Evolutionary conservation across 2,888 invertebrate genomes (phyloP).

Genomic region (Synergus laeviventris): DNA sequence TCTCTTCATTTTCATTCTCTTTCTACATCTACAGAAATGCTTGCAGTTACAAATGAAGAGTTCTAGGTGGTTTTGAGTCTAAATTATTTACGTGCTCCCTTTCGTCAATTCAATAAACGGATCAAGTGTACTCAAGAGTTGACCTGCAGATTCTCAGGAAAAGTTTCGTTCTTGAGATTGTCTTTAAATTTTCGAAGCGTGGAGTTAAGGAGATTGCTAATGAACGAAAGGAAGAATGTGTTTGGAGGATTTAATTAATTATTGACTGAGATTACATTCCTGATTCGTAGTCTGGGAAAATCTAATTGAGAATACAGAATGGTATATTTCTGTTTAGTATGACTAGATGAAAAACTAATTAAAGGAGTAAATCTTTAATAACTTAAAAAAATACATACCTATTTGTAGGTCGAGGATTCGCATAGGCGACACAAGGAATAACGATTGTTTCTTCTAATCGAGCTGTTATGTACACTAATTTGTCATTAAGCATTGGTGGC

Average conservation of each 20-base stretch:
- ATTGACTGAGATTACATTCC: background rate
- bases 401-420: slow-evolving; percentile 79
- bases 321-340: too few relatives aligned
- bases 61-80: background rate
- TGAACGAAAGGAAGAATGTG: slow-evolving; percentile 10
- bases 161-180: background rate
- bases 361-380: too few relatives aligned
- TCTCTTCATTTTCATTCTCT: slow-evolving; percentile 45
- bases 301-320: background rate
- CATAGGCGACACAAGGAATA: slow-evolving; percentile 81
- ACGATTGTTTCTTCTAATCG: slow-evolving; percentile 79
- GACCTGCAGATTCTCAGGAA: background rate
- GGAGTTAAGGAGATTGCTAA: background rate
- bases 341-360: too few relatives aligned
- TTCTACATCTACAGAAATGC: background rate
- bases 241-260: slow-evolving; percentile 26
- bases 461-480: slow-evolving; percentile 76
- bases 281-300: slow-evolving; percentile 18
- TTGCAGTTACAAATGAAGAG: background rate
- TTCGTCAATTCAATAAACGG: background rate
- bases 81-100: background rate
- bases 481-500: slow-evolving; percentile 80
- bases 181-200: background rate
- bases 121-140: background rate
- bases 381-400: slow-evolving; percentile 76